These are phyloP conservation scores for Ochropleura leucogaster DNA, from an alignment of 2,888 invertebrate genomes.

Conservation along the genomic window DNA sequence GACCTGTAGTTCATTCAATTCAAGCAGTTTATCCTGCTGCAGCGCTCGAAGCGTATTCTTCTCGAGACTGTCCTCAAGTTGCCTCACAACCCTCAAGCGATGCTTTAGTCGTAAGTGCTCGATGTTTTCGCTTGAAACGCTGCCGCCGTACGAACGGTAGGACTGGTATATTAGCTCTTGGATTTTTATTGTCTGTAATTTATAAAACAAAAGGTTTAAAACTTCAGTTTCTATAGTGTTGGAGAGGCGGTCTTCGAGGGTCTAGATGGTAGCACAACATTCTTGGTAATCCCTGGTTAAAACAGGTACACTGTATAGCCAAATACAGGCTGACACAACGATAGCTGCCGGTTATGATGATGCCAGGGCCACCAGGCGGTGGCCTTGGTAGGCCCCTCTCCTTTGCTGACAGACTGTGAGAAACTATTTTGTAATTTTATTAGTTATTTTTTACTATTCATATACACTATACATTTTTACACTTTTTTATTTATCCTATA, in stretches of 20 bases:
- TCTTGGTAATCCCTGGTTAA: neutral
- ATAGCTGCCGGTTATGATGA: too few species aligned
- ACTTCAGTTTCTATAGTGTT: conserved; percentile 2
- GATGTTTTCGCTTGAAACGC: conserved; percentile 96
- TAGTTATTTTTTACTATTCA: too few species aligned
- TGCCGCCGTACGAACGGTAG: conserved; percentile 94
- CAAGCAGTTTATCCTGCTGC: conserved; percentile 92
- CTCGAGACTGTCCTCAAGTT: conserved; percentile 96
- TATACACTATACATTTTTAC: too few species aligned
- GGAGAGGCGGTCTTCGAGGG: conserved; percentile 10
- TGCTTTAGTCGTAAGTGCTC: conserved; percentile 97
- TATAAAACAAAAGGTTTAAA: neutral
- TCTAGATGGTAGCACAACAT: neutral
- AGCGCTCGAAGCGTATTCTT: conserved; percentile 97
- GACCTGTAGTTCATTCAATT: conserved; percentile 92
- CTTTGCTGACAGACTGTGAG: too few species aligned
- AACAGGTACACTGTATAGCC: neutral
- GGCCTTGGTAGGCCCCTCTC: too few species aligned
- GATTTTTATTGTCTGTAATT: conserved; percentile 93
- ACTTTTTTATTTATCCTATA: too few species aligned
- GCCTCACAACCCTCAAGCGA: conserved; percentile 97
- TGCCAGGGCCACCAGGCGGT: too few species aligned
- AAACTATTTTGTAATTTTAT: too few species aligned
- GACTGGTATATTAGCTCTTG: conserved; percentile 96
- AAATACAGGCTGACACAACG: neutral